Base-by-base conservation (phyloP, 2,113 vertebrate species). In the Paraplagusia blochii region DNA sequence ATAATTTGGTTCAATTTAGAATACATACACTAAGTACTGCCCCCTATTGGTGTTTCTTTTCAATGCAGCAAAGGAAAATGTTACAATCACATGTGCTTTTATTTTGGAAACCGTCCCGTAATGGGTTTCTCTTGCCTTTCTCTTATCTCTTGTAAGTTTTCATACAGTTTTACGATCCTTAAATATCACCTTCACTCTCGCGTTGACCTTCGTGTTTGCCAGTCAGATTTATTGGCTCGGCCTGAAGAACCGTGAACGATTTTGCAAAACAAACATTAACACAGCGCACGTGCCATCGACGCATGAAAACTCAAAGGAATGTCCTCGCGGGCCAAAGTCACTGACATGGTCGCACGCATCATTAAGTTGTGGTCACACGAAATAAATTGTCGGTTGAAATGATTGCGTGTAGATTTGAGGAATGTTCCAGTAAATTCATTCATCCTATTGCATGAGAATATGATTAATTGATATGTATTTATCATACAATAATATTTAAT, bases 181-280 rank as follows among this genome's bases (percentile, higher is more conserved):
- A 22, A 35, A 39, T 48, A 49, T 58, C 42, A 39, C 50, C 67
- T 53, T 67, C 8, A 50, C 39, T 54, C 40, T 60, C 19, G 14
- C 48, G 17, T 57, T 49, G 58, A 57, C 65, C 58, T 77, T 58
- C 19, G 17, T 52, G 12, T n/a, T 62, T 72, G 53, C 13, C 40
- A 13, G 43, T n/a, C 6, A 44, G 1, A 16, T 47, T 36, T 16
- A 11, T 44, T 48, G 56, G 42, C 18, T 44, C 50, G 10, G 58
- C 61, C 29, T 11, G 7, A 54, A 47, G 49, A 8, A 43, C 40
- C 53, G 17, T 68, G 58, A 76, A 53, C 17, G 47, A 58, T 58
- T 33, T 36, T 66, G 18, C 8, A 40, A 51, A 33, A 63, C 52
- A 80, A 83, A 80, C 64, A 74, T 73, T 77, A 82, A 74, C 68